Conservation (phyloP, 1,140 invertebrate species). For the Lineus longissimus region DNA sequence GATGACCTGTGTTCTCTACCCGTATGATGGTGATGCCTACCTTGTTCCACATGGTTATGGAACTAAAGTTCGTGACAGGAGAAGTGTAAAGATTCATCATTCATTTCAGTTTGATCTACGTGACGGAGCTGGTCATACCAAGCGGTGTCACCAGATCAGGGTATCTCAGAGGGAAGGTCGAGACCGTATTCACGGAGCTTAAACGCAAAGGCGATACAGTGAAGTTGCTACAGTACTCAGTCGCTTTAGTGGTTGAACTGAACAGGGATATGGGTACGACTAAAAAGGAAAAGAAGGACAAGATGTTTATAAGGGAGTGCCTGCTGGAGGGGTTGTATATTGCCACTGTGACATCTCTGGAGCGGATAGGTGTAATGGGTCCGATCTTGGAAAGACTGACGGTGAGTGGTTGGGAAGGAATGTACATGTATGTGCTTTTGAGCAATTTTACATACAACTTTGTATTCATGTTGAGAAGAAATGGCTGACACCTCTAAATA, state of each 20-base stretch:
- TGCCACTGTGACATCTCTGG: slow-evolving; percentile 23
- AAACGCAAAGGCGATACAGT: slow-evolving; percentile 31
- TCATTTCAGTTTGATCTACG: slow-evolving; percentile 8
- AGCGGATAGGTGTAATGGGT: slow-evolving; percentile 29
- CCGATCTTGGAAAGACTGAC: slow-evolving; percentile 30
- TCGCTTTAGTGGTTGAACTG: slow-evolving; percentile 29
- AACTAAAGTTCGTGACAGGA: too few species aligned
- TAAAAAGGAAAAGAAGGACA: slow-evolving; percentile 7
- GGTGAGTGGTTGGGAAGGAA: slow-evolving; percentile 21
- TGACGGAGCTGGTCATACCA: not conserved
- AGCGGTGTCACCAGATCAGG: slow-evolving; percentile 18
- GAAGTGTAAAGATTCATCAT: not conserved
- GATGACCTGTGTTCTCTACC: too few species aligned
- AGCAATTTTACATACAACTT: too few species aligned
- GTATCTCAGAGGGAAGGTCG: slow-evolving; percentile 24
- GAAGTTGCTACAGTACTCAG: slow-evolving; percentile 32
- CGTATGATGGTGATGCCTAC: too few species aligned
- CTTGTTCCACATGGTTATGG: too few species aligned
- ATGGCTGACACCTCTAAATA: too few species aligned
- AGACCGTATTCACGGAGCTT: slow-evolving; percentile 20
- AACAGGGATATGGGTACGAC: slow-evolving; percentile 22
- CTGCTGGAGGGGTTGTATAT: slow-evolving; percentile 23
- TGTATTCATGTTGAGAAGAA: too few species aligned
- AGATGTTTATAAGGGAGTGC: slow-evolving; percentile 29
- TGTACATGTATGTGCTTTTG: too few species aligned